phyloP scores from a whole-genome alignment of 2,888 invertebrate species.

The Danaus chrysippus region DNA sequence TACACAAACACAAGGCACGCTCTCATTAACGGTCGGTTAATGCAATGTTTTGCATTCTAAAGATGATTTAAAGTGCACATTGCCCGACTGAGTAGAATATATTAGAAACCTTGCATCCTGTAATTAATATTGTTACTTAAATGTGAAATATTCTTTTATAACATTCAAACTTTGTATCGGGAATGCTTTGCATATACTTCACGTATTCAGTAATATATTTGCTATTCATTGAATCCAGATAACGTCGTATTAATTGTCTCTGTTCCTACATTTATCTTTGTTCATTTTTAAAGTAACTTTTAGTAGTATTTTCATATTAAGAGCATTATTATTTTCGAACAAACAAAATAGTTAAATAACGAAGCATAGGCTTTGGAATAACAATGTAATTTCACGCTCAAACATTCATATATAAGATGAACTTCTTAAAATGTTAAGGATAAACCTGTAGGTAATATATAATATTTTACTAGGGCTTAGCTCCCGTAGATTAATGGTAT shows the following conservation, averaged over 20 bases:
- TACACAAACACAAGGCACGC: constrained; percentile 22
- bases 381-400: no score
- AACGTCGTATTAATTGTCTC: no score
- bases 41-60: constrained; percentile 35
- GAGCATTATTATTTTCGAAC: no score
- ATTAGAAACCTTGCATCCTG: constrained; percentile 5
- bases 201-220: no score
- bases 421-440: not conserved
- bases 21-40: constrained; percentile 43
- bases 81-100: not conserved
- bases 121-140: constrained; percentile 6
- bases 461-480: not conserved
- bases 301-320: no score
- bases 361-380: no score
- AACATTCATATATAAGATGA: no score
- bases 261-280: no score
- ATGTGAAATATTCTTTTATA: not conserved
- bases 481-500: constrained; percentile 2
- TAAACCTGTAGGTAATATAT: not conserved
- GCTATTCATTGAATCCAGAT: no score
- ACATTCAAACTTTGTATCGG: not conserved
- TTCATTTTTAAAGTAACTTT: no score
- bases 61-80: constrained; percentile 21
- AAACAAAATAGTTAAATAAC: no score
- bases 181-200: no score